phyloP scores from a whole-genome alignment of 2,888 invertebrate species.

The Willowsia nigromaculata region DNA sequence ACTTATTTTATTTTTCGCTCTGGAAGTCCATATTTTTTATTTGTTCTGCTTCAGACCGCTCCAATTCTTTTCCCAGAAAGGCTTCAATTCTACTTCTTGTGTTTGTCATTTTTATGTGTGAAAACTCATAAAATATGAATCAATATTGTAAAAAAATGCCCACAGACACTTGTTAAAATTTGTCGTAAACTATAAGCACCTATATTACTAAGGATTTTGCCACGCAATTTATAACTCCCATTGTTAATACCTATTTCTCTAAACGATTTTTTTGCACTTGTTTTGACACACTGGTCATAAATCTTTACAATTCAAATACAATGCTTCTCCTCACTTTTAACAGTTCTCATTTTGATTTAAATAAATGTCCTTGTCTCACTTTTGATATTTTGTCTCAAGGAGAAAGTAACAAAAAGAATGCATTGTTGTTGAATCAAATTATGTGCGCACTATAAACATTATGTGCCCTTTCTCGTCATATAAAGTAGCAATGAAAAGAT shows the following conservation, averaged over 20 bases:
- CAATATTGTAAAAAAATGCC: neutral
- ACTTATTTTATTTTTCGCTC: neutral
- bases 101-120: slow-evolving; percentile 18
- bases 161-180: neutral
- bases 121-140: slow-evolving; percentile 34
- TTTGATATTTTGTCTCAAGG: no score
- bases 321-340: neutral
- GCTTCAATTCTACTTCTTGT: neutral
- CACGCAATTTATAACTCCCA: no score
- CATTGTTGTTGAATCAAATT: neutral
- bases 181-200: no score
- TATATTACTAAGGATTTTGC: no score
- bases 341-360: neutral
- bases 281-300: no score
- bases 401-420: neutral
- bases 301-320: neutral
- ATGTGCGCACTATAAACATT: neutral
- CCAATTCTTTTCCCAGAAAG: neutral
- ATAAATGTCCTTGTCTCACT: no score
- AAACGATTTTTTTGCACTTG: no score
- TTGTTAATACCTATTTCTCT: no score
- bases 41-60: neutral
- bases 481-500: slow-evolving; percentile 21
- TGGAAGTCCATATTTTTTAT: neutral
- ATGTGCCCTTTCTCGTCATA: neutral